Conservation (phyloP, 2,797 vertebrate genomes). For the Falco columbarius region DNA sequence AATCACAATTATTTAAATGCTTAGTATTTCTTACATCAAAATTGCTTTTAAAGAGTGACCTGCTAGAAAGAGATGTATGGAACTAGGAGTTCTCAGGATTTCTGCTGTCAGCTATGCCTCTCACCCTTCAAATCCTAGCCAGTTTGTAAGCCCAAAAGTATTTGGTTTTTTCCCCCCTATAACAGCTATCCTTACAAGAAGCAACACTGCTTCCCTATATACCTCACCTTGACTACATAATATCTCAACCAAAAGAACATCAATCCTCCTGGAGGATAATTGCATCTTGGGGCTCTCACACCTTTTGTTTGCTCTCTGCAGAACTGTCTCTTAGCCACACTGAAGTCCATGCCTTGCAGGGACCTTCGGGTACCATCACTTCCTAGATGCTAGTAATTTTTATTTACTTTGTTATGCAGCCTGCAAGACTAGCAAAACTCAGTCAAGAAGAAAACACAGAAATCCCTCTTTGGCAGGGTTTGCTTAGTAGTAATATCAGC, state of each 20-base stretch:
- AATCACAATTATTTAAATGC: not conserved
- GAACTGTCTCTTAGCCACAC: not conserved
- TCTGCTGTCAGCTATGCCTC: not conserved
- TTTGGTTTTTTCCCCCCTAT: not conserved
- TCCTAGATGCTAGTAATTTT: not conserved
- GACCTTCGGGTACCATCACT: not conserved
- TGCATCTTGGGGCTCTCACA: not conserved
- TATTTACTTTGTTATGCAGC: not conserved
- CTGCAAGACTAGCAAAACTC: not conserved
- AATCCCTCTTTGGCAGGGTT: not conserved
- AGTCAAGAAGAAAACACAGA: slow-evolving; percentile 19
- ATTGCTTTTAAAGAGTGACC: not conserved
- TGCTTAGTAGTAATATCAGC: not conserved
- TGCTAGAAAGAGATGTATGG: not conserved
- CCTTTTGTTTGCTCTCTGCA: not conserved
- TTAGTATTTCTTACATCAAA: not conserved
- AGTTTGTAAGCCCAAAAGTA: not conserved
- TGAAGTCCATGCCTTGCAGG: not conserved
- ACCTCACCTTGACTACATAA: not conserved
- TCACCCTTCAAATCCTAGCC: not conserved
- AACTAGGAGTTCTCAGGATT: not conserved
- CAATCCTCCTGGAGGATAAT: not conserved
- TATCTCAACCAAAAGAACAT: not conserved
- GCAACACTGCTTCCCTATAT: not conserved
- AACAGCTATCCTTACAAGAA: not conserved